Conservation (phyloP, 1,140 invertebrate genomes). For the Anoplolepis gracilipes region DNA sequence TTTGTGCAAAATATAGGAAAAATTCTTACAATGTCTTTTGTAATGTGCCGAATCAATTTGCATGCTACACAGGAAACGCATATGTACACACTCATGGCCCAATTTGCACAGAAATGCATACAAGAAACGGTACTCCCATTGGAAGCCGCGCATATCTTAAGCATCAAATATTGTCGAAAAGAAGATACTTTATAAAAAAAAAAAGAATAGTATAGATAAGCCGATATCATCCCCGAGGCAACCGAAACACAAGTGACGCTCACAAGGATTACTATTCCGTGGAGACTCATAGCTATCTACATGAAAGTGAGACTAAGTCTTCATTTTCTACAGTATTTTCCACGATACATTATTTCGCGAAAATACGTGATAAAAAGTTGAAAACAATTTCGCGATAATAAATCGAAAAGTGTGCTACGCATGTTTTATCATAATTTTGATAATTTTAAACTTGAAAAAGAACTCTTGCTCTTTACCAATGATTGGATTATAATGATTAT, state of each 20-base stretch:
- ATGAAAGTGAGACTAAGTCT: not conserved
- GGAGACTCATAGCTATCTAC: constrained; percentile 34
- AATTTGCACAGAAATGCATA: constrained; percentile 64
- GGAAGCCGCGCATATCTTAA: constrained; percentile 7
- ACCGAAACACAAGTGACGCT: constrained; percentile 41
- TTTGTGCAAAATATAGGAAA: not conserved
- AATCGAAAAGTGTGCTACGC: not conserved
- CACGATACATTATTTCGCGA: constrained; percentile 8
- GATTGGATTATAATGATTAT: not conserved
- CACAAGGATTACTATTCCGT: constrained; percentile 10
- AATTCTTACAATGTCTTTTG: not conserved
- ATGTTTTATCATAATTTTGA: constrained; percentile 22
- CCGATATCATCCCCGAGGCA: constrained; percentile 56
- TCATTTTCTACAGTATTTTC: not conserved
- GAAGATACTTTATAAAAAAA: constrained; percentile 54
- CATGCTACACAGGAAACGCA: constrained; percentile 13
- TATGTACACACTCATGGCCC: constrained; percentile 3
- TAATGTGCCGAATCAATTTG: constrained; percentile 4
- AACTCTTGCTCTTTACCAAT: not conserved
- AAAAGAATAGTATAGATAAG: constrained; percentile 14
- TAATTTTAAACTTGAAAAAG: not conserved
- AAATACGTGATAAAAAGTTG: not conserved
- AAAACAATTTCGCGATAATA: not conserved
- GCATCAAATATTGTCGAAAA: constrained; percentile 32
- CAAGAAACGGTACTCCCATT: constrained; percentile 37